A percentile compares a stretch with the other conserved stretches of the same genome.
Conservation (phyloP, 2,888 invertebrate genomes). For the Hirtodrosophila histrioides region DNA sequence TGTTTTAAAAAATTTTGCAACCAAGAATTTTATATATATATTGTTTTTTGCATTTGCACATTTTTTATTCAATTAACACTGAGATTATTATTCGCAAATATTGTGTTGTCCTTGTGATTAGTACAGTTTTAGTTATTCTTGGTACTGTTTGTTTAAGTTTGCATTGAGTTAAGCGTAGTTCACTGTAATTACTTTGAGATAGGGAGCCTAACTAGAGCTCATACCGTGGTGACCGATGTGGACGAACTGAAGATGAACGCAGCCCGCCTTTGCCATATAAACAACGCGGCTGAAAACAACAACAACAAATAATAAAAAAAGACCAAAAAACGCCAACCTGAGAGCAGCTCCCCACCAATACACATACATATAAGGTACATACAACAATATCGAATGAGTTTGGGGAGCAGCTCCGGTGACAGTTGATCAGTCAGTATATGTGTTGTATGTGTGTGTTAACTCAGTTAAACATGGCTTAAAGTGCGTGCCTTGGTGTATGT, state of each 20-base stretch:
- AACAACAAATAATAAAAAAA: conserved; percentile 39
- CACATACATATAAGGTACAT: conserved; percentile 9
- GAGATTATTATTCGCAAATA: conserved; percentile 21
- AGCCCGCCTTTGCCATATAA: conserved; percentile 84
- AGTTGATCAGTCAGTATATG: conserved; percentile 43
- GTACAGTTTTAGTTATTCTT: conserved; percentile 36
- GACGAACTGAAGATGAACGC: conserved; percentile 85
- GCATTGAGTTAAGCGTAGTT: conserved; percentile 32
- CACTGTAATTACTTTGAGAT: conserved; percentile 52
- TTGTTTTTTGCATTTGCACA: conserved; percentile 29
- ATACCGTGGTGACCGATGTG: conserved; percentile 84
- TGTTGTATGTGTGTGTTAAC: conserved; percentile 3
- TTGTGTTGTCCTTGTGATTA: conserved; percentile 46
- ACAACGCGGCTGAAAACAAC: conserved; percentile 68
- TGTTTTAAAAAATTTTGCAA: conserved; percentile 12
- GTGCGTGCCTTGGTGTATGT: conserved; percentile 42
- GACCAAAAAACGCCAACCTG: conserved; percentile 44
- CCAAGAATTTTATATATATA: conserved; percentile 15
- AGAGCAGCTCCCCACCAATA: conserved; percentile 57
- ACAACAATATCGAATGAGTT: conserved; percentile 12
- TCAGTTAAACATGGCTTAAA: conserved; percentile 35
- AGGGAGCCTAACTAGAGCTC: conserved; percentile 80
- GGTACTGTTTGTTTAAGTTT: conserved; percentile 21
- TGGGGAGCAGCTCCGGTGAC: conserved; percentile 58
- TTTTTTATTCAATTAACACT: conserved; percentile 19